Evolutionary conservation across 2,888 invertebrate species (phyloP).

Genomic region (Romanomermis culicivorax): DNA sequence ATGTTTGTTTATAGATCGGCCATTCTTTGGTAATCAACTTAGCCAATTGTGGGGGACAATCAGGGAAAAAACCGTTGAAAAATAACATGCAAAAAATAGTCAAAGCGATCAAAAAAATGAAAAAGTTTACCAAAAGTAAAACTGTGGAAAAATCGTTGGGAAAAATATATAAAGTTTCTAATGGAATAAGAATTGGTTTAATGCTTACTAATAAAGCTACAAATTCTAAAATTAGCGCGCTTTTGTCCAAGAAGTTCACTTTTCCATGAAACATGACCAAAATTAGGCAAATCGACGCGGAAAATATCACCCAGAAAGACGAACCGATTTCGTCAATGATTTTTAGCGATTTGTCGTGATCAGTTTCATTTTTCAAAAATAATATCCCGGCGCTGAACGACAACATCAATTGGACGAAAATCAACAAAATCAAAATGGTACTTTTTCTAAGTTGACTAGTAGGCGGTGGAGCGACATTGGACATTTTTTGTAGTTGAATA

Average conservation of each 20-base stretch:
- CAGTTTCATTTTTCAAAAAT: background rate
- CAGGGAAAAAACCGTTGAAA: no score
- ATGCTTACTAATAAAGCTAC: background rate
- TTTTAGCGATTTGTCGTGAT: background rate
- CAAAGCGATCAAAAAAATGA: background rate
- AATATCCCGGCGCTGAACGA: background rate
- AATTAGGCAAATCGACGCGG: background rate
- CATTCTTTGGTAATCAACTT: background rate
- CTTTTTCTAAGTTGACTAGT: no score
- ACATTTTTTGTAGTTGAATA: no score
- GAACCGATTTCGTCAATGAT: background rate
- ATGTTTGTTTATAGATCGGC: background rate
- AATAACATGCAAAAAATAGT: no score
- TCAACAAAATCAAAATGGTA: no score
- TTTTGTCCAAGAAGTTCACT: background rate
- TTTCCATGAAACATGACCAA: background rate
- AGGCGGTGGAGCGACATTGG: no score
- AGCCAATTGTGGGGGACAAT: no score
- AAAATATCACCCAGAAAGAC: background rate
- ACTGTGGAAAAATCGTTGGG: background rate
- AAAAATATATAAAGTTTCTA: background rate
- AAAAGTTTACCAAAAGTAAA: background rate
- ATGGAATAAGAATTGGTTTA: background rate
- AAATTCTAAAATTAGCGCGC: background rate
- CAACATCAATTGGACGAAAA: background rate